These are phyloP conservation scores for Setophaga petechia DNA, from an alignment of 2,113 vertebrate species.

Conservation along the genomic window DNA sequence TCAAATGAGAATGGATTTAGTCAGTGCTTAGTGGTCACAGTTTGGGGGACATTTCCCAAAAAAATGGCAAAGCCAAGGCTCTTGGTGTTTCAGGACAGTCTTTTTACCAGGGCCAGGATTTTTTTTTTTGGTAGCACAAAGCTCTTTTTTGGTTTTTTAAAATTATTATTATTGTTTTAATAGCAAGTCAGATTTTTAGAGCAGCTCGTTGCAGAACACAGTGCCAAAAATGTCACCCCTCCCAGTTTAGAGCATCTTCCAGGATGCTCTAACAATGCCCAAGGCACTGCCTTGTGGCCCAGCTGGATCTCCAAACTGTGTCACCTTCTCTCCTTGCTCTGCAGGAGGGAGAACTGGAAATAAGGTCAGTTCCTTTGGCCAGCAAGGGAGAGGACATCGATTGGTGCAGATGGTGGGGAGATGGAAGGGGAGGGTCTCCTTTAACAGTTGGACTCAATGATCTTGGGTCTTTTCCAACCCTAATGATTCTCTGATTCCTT, in stretches of 20 bases:
- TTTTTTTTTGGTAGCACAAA: not conserved
- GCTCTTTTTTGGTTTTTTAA: not conserved
- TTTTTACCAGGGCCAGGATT: not conserved
- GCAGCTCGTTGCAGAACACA: not conserved
- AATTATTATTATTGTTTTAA: not conserved
- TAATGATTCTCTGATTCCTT: not conserved
- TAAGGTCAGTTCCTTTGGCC: not conserved
- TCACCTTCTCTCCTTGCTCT: not conserved
- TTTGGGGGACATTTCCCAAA: not conserved
- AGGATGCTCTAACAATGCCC: not conserved
- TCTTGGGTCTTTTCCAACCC: not conserved
- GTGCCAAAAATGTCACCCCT: not conserved
- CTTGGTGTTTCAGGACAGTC: not conserved
- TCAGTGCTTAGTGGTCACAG: not conserved
- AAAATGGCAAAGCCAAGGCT: not conserved
- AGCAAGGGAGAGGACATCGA: not conserved
- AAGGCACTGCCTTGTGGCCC: not conserved
- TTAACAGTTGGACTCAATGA: not conserved
- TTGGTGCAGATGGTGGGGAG: not conserved
- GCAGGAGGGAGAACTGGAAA: not conserved
- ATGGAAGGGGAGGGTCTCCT: not conserved
- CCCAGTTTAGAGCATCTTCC: not conserved
- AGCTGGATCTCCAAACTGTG: not conserved
- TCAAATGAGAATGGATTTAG: not conserved
- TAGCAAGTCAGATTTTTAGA: not conserved